Evolutionary conservation across 1,140 invertebrate genomes (phyloP).

Genomic region (Atopsyche davidsoni): DNA sequence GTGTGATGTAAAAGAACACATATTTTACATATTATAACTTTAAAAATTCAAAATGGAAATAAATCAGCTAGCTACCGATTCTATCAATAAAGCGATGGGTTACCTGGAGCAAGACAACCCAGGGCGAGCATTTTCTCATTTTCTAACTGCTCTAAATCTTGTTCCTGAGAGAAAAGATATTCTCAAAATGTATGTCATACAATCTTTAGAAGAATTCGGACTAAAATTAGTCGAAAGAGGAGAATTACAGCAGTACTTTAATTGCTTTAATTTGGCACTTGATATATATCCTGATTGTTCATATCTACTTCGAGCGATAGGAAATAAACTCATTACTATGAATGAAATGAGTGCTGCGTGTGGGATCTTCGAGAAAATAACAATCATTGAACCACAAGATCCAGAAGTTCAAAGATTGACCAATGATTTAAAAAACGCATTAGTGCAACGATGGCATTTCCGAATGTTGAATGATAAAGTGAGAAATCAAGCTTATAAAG

Average conservation of each 20-base stretch:
- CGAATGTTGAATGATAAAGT: conserved; percentile 70
- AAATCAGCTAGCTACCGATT: no score
- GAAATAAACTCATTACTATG: conserved; percentile 37
- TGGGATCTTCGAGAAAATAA: conserved; percentile 37
- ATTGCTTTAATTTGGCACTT: conserved; percentile 35
- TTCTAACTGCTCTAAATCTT: conserved; percentile 35
- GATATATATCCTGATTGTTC: conserved; percentile 34
- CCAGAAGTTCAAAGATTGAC: conserved; percentile 41
- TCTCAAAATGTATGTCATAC: conserved; percentile 35
- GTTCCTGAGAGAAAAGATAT: conserved; percentile 29
- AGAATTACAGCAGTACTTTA: conserved; percentile 37
- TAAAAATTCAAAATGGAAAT: no score
- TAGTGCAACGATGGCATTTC: conserved; percentile 73
- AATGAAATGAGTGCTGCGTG: conserved; percentile 37
- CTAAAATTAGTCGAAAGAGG: conserved; percentile 28
- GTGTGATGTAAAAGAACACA: no score
- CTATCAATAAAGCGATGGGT: neutral
- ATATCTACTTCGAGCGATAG: conserved; percentile 37
- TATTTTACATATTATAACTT: no score
- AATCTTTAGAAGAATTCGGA: conserved; percentile 31
- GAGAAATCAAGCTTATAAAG: conserved; percentile 59
- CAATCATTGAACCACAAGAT: conserved; percentile 33
- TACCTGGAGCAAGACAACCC: neutral
- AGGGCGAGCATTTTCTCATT: conserved; percentile 36
- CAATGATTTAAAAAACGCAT: conserved; percentile 39